Percentiles rank a stretch among this genome's conserved stretches.
Evolutionary conservation across 2,113 vertebrate genomes (phyloP).

Genomic region (Toxotes chatareus): DNA sequence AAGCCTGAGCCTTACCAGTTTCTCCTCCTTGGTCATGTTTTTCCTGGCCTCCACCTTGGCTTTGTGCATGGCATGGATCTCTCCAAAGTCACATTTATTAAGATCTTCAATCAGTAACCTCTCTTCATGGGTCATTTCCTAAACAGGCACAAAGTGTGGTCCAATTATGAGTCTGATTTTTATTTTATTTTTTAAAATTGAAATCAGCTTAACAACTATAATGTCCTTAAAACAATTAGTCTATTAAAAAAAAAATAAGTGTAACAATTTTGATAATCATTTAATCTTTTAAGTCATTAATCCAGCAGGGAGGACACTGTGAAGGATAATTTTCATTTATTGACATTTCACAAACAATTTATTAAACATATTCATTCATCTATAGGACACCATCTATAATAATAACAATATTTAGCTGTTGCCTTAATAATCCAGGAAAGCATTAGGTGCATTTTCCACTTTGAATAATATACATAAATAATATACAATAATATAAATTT

Average conservation of each 20-base stretch:
- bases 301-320: not conserved
- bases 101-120: conserved; percentile 78
- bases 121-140: conserved; percentile 86
- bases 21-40: conserved; percentile 84
- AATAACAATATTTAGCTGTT: no score
- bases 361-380: no score
- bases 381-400: no score
- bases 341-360: not conserved
- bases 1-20: conserved; percentile 68
- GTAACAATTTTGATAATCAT: not conserved
- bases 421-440: no score
- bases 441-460: no score
- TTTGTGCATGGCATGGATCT: conserved; percentile 82
- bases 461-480: not conserved
- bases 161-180: not conserved
- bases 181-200: not conserved
- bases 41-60: conserved; percentile 82
- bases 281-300: not conserved
- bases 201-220: not conserved
- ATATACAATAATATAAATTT: no score
- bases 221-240: not conserved
- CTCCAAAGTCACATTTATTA: conserved; percentile 84
- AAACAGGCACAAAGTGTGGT: conserved; percentile 7
- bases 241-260: not conserved
- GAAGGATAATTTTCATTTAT: not conserved